Evolutionary conservation across 1,140 invertebrate genomes (phyloP).

Genomic region (Anthonomus grandis): DNA sequence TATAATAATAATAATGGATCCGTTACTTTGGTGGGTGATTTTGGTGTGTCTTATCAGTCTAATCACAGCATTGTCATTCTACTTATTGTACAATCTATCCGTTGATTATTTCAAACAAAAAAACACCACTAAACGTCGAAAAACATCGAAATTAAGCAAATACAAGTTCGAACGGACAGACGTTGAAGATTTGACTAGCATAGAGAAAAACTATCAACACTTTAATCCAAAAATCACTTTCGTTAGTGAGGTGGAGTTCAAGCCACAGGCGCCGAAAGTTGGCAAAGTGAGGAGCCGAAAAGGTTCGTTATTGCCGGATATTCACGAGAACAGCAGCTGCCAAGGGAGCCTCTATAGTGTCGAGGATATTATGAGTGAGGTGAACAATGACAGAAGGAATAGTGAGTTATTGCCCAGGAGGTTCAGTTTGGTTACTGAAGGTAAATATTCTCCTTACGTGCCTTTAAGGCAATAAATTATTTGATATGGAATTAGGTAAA

Average conservation of each 20-base stretch:
- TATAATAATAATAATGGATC: slow-evolving; percentile 13
- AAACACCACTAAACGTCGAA: background rate
- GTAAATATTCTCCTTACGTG: slow-evolving; percentile 1
- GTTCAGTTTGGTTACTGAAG: slow-evolving; percentile 20
- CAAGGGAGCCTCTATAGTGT: slow-evolving; percentile 11
- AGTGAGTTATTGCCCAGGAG: slow-evolving; percentile 2
- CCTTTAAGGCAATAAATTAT: background rate
- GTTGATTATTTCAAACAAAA: slow-evolving; percentile 11
- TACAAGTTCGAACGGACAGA: slow-evolving; percentile 21
- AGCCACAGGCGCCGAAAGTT: background rate
- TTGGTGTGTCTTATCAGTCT: slow-evolving; percentile 16
- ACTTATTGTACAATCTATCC: slow-evolving; percentile 18
- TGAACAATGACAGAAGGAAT: background rate
- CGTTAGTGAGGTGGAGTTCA: slow-evolving; percentile 9
- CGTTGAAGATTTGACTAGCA: slow-evolving; percentile 27
- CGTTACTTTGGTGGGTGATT: slow-evolving; percentile 30
- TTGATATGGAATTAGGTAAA: background rate
- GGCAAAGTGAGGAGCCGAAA: background rate
- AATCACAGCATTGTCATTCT: slow-evolving; percentile 22
- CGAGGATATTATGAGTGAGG: slow-evolving; percentile 14
- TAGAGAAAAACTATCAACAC: slow-evolving; percentile 10
- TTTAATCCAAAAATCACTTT: slow-evolving; percentile 6
- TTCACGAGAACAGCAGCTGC: slow-evolving; percentile 12
- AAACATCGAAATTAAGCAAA: background rate
- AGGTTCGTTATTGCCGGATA: slow-evolving; percentile 16